phyloP scores from a whole-genome alignment of 2,888 invertebrate genomes.

The Cephus spinipes region DNA sequence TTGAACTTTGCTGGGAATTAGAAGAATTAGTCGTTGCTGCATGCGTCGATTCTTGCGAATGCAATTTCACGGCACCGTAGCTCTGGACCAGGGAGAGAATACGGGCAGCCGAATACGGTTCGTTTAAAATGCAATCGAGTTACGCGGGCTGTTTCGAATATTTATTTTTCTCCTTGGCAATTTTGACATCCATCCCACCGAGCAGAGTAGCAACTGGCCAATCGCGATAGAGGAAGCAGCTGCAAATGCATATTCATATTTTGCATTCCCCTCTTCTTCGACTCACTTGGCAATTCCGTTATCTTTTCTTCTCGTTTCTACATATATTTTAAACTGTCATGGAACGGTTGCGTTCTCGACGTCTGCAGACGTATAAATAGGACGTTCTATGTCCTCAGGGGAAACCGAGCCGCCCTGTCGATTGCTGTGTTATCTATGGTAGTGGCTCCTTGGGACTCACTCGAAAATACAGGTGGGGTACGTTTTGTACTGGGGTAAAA shows the following conservation, averaged over 20 bases:
- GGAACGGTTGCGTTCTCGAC: no score
- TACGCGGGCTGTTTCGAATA: slow-evolving; percentile 20
- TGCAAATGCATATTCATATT: slow-evolving; percentile 49
- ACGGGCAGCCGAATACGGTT: neutral
- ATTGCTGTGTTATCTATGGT: no score
- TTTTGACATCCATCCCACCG: neutral
- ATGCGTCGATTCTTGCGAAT: neutral
- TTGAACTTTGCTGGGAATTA: neutral
- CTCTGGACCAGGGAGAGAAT: neutral
- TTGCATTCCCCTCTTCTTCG: neutral
- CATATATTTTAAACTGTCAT: no score
- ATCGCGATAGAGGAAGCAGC: slow-evolving; percentile 30
- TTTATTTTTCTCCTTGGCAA: slow-evolving; percentile 22
- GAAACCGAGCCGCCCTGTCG: no score
- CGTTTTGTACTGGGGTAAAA: no score
- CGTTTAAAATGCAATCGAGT: slow-evolving; percentile 23
- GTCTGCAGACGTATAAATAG: no score
- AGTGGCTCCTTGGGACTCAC: no score
- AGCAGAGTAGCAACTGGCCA: neutral
- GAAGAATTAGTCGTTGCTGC: neutral
- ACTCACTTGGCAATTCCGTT: neutral
- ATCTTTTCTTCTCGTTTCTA: neutral
- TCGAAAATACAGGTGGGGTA: no score
- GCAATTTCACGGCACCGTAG: neutral
- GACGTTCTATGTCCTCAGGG: no score